Evolutionary conservation across 2,113 vertebrate genomes (phyloP).

Genomic region (Naja naja): DNA sequence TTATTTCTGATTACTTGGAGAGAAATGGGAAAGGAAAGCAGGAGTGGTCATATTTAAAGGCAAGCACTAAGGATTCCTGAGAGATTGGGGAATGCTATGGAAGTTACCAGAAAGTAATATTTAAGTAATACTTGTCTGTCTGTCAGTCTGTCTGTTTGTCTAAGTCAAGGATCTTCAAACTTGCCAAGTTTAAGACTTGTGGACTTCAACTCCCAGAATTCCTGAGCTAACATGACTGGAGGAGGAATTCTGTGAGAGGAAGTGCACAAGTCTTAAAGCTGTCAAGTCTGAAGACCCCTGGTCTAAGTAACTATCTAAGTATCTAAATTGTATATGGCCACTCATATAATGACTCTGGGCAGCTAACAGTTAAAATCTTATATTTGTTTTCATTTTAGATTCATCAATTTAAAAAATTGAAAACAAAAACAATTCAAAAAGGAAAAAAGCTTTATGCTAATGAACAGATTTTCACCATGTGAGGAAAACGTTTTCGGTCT

Average conservation of each 20-base stretch:
- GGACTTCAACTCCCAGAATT: too few species aligned
- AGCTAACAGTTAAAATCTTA: not conserved
- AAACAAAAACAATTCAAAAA: conserved; percentile 22
- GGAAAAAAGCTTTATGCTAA: not conserved
- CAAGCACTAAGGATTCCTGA: not conserved
- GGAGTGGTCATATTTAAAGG: not conserved
- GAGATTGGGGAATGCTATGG: not conserved
- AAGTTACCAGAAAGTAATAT: not conserved
- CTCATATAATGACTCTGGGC: not conserved
- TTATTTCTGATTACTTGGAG: not conserved
- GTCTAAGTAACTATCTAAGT: not conserved
- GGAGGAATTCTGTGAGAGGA: too few species aligned
- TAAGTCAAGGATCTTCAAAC: too few species aligned
- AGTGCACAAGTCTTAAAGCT: too few species aligned
- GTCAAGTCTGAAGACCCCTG: too few species aligned
- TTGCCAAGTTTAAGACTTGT: too few species aligned
- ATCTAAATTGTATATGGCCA: not conserved
- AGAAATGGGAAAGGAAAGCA: not conserved
- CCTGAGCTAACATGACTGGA: too few species aligned
- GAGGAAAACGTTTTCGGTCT: not conserved
- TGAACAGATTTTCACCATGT: conserved; percentile 15
- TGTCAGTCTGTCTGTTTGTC: too few species aligned
- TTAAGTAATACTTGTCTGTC: not conserved
- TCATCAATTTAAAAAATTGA: not conserved
- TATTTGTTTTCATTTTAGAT: not conserved